Conservation (phyloP, 2,797 vertebrate genomes). For the Gobionotothen gibberifrons region DNA sequence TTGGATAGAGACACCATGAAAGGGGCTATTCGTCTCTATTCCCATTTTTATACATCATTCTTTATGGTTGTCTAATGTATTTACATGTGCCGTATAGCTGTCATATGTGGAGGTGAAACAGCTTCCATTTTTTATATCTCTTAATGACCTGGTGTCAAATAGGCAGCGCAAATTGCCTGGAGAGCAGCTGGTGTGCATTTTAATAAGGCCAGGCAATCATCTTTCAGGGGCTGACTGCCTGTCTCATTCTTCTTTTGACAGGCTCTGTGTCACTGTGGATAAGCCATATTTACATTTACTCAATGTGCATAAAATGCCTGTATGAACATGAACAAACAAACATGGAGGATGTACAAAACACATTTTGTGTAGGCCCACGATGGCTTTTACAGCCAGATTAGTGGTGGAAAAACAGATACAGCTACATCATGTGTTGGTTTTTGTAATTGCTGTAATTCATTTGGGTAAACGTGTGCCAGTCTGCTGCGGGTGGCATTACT, state of each 20-base stretch:
- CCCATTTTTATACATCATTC: slow-evolving; percentile 4
- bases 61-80: slow-evolving; percentile 42
- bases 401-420: slow-evolving; percentile 47
- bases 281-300: slow-evolving; percentile 55
- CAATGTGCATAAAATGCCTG: slow-evolving; percentile 38
- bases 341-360: slow-evolving; percentile 28
- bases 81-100: slow-evolving; percentile 40
- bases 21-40: slow-evolving; percentile 2
- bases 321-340: slow-evolving; percentile 38
- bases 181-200: slow-evolving; percentile 76
- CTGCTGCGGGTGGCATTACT: slow-evolving; percentile 64
- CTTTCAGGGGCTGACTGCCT: slow-evolving; percentile 50
- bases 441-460: slow-evolving; percentile 70
- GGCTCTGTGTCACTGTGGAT: slow-evolving; percentile 26
- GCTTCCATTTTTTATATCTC: slow-evolving; percentile 65
- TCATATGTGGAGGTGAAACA: slow-evolving; percentile 44
- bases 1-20: slow-evolving; percentile 26
- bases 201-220: slow-evolving; percentile 67
- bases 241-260: slow-evolving; percentile 56
- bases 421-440: slow-evolving; percentile 47
- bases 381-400: slow-evolving; percentile 24
- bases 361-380: slow-evolving; percentile 1
- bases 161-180: slow-evolving; percentile 57
- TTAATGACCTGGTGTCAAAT: slow-evolving; percentile 71
- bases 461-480: slow-evolving; percentile 67